These are phyloP conservation scores for Vollenhovia emeryi DNA, from an alignment of 1,140 invertebrate genomes.

Conservation along the genomic window DNA sequence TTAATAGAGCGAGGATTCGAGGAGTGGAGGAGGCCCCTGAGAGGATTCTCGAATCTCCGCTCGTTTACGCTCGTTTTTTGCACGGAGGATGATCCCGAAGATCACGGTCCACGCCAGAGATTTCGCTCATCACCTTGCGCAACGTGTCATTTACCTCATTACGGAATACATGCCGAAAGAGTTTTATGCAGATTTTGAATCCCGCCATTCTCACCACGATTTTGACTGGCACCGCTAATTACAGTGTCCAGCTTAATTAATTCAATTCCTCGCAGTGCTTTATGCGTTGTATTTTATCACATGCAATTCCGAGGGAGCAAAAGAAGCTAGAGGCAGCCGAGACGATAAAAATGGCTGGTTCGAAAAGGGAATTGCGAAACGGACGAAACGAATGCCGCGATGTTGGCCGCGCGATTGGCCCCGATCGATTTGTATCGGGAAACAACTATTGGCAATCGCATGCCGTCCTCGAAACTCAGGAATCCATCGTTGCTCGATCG, in stretches of 20 bases:
- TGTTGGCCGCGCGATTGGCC: slow-evolving; percentile 74
- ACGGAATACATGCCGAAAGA: slow-evolving; percentile 1
- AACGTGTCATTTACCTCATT: slow-evolving; percentile 57
- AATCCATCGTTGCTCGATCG: slow-evolving; percentile 73
- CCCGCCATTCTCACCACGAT: not conserved
- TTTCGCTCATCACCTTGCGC: slow-evolving; percentile 65
- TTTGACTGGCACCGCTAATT: slow-evolving; percentile 29
- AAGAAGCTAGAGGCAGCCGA: slow-evolving; percentile 42
- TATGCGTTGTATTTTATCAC: not conserved
- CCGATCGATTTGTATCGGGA: slow-evolving; percentile 76
- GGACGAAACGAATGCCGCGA: slow-evolving; percentile 59
- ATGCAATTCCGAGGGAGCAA: not conserved
- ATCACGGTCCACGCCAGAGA: slow-evolving; percentile 48
- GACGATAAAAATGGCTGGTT: slow-evolving; percentile 70
- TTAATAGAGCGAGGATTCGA: slow-evolving; percentile 67
- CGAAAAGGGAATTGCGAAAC: slow-evolving; percentile 73
- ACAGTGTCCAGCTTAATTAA: slow-evolving; percentile 60
- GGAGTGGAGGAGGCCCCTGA: slow-evolving; percentile 3
- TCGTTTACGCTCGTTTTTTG: slow-evolving; percentile 73
- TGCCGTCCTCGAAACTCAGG: slow-evolving; percentile 76
- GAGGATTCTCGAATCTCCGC: slow-evolving; percentile 48
- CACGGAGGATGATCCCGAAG: slow-evolving; percentile 50
- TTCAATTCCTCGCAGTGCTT: not conserved
- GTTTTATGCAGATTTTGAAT: slow-evolving; percentile 45
- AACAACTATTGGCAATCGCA: slow-evolving; percentile 78